Evolutionary conservation across 2,113 vertebrate genomes (phyloP).

Genomic region (Ardeotis arabs): DNA sequence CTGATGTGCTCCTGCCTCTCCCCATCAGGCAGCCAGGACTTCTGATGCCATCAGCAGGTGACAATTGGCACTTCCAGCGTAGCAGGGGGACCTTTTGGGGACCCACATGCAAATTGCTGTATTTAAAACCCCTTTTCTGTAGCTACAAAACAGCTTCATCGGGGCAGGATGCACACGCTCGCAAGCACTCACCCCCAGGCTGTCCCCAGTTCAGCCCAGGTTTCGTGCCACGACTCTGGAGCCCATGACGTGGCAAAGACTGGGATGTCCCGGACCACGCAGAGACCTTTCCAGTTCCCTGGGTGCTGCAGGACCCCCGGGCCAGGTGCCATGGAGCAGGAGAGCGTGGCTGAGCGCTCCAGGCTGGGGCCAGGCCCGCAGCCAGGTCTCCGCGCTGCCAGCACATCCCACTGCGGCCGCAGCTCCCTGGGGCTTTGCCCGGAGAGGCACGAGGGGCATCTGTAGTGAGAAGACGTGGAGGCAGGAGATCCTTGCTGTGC

Average conservation of each 20-base stretch:
- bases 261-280: neutral
- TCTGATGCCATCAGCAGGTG: neutral
- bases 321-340: neutral
- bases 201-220: neutral
- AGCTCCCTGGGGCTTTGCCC: slow-evolving; percentile 4
- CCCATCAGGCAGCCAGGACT: neutral
- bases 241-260: neutral
- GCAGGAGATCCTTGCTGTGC: neutral
- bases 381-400: neutral
- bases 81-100: neutral
- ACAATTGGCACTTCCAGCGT: neutral
- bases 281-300: neutral
- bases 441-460: neutral
- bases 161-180: neutral
- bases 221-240: fast-evolving
- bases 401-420: neutral
- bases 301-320: neutral
- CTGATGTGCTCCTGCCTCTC: neutral
- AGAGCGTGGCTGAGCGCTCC: neutral
- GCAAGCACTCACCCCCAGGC: neutral
- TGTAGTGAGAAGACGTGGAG: neutral
- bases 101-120: neutral
- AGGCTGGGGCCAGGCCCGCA: neutral
- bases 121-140: neutral
- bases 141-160: neutral